phyloP scores from a whole-genome alignment of 2,888 invertebrate genomes.

The Macroteleia sp. region DNA sequence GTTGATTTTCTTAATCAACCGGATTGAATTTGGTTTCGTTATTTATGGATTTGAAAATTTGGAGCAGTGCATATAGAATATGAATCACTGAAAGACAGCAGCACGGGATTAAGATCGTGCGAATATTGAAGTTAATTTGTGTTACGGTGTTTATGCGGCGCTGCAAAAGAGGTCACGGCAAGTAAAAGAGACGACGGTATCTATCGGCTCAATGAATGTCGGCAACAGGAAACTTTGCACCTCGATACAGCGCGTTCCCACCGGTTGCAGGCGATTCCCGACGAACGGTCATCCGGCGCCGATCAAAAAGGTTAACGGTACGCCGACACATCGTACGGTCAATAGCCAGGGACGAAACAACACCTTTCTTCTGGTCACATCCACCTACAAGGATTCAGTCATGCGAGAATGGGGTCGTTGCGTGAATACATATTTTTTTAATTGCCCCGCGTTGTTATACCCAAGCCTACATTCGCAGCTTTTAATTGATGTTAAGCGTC shows the following conservation, averaged over 20 bases:
- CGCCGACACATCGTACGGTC: conserved; percentile 77
- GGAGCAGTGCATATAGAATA: conserved; percentile 5
- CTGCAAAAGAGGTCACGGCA: conserved; percentile 55
- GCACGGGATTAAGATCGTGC: conserved; percentile 59
- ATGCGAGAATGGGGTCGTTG: conserved; percentile 61
- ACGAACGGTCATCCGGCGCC: conserved; percentile 70
- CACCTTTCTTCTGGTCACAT: conserved; percentile 65
- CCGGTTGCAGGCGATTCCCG: conserved; percentile 64
- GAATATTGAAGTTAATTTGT: conserved; percentile 65
- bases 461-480: too few relatives aligned
- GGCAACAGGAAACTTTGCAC: conserved; percentile 67
- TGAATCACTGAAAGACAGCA: conserved; percentile 23
- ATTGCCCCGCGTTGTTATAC: conserved; percentile 20
- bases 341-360: conserved; percentile 71
- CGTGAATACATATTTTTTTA: conserved; percentile 54
- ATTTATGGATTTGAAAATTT: conserved; percentile 4
- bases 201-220: conserved; percentile 60
- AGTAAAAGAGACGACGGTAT: conserved; percentile 58
- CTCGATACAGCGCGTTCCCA: conserved; percentile 68
- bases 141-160: conserved; percentile 60
- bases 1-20: too few relatives aligned
- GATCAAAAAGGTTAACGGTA: conserved; percentile 79
- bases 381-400: conserved; percentile 60
- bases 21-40: background rate
- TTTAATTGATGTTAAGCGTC: too few relatives aligned